Evolutionary conservation across 2,888 invertebrate genomes (phyloP), one percentile per base, ranked within the genome.

Genomic region (Cheilosia impressa): DNA sequence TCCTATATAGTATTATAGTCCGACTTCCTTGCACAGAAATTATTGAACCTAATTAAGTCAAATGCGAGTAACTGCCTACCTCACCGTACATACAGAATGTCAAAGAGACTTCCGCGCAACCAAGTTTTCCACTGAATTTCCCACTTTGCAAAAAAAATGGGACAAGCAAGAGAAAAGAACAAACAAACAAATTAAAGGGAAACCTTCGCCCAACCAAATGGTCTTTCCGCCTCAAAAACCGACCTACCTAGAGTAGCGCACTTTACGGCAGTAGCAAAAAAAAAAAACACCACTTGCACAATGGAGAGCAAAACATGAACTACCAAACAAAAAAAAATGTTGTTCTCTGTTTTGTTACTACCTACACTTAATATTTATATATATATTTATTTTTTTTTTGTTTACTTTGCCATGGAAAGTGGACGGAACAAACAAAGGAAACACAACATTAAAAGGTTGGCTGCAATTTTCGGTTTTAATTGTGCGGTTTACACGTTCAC

Each of bases 181-280:
- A 55, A 65, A 55, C 17, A 55, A 65, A 60, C 24, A 58, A 66
- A 76, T 50, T 76, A 66, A 76, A 76, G 65, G 19, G 47, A 66
- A 66, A 58, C 76, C 76, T 58, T 76, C 66, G 76, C 27, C 75
- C 65, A 75, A 66, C 50, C 76, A 76, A 76, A 71, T 60, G 57
- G 52, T 19, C 50, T 68, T 76, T 76, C 58, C 76, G 76, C 66
- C 9, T 66, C 66, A 50, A 58, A 57, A 41, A 24, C 50, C 66
- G 24, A 27, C 41, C 58, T 13, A 27, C 41, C 58, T 13, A 38
- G 41, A 50, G 57, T 50, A 41, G 76, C 58, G 60, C 41, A 58
- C 57, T 76, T 76, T 57, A n/a, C n/a, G 6, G 22, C 13, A 41
- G 17, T 27, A 15, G 43, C 47, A 47, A 38, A 41, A 41, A 73